Conservation (phyloP, 1,140 invertebrate genomes). For the Coptotermes formosanus region DNA sequence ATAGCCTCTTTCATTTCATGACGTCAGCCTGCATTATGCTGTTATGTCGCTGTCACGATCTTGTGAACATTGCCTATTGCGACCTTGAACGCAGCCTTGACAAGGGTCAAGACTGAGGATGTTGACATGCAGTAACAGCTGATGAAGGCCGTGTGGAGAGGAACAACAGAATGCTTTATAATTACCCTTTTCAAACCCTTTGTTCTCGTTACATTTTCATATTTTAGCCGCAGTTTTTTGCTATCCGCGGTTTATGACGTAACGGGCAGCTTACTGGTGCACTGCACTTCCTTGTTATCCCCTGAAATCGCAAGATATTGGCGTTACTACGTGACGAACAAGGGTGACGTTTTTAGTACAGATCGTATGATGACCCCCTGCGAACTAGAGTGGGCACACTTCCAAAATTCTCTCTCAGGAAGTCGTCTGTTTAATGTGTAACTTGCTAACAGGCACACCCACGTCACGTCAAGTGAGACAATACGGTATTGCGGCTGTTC, state of each 20-base stretch:
- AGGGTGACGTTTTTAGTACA: neutral
- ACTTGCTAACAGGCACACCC: neutral
- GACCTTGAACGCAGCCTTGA: no score
- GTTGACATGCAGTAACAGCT: constrained; percentile 22
- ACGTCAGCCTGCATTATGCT: no score
- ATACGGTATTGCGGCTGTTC: neutral
- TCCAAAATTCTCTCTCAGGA: constrained; percentile 15
- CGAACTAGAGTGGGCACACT: neutral
- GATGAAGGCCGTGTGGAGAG: constrained; percentile 1
- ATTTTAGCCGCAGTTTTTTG: neutral
- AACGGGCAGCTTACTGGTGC: neutral
- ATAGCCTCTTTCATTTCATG: no score
- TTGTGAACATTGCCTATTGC: no score
- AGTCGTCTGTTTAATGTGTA: neutral
- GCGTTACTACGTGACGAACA: neutral
- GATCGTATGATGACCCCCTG: constrained; percentile 18
- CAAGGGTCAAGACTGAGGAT: neutral
- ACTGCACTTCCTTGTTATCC: neutral
- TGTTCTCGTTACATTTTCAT: neutral
- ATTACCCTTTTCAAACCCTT: neutral
- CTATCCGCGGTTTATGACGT: neutral
- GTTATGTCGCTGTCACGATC: no score
- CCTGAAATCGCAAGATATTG: neutral
- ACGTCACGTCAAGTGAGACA: neutral
- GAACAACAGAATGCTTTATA: neutral